These are phyloP conservation scores for Strix aluco DNA, from an alignment of 2,113 vertebrate species.

Conservation along the genomic window DNA sequence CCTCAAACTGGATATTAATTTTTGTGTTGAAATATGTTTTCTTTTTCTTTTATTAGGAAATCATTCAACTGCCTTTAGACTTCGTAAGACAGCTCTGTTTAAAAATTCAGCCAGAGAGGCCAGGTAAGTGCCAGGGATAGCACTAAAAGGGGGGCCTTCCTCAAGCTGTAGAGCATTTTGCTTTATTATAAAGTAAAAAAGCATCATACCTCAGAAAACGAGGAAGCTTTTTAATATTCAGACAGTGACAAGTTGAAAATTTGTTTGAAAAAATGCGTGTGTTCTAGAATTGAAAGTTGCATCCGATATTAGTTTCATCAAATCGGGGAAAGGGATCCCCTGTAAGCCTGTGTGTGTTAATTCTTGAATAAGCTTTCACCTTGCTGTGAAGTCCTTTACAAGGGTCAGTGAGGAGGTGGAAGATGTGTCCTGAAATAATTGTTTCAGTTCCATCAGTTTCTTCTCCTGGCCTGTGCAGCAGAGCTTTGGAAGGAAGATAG, in stretches of 20 bases:
- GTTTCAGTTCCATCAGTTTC: background rate
- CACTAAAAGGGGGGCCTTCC: background rate
- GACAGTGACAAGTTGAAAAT: background rate
- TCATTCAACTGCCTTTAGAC: constrained; percentile 92
- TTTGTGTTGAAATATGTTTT: background rate
- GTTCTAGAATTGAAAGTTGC: background rate
- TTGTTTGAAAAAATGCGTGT: background rate
- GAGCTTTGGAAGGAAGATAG: background rate
- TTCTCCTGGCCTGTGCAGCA: background rate
- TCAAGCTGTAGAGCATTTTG: background rate
- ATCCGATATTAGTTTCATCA: background rate
- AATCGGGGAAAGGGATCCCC: background rate
- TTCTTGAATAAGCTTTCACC: background rate
- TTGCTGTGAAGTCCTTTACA: background rate
- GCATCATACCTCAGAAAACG: background rate
- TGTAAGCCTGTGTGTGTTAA: background rate
- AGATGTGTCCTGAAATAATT: background rate
- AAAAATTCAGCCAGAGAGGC: constrained; percentile 92
- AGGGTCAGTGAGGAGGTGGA: background rate
- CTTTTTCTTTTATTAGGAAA: constrained; percentile 81
- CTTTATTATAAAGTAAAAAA: background rate
- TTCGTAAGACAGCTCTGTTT: constrained; percentile 93
- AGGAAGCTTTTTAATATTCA: background rate
- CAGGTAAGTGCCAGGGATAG: constrained; percentile 77
- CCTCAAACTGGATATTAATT: background rate